phyloP scores from a whole-genome alignment of 2,797 vertebrate genomes.

The Hemibagrus guttatus region DNA sequence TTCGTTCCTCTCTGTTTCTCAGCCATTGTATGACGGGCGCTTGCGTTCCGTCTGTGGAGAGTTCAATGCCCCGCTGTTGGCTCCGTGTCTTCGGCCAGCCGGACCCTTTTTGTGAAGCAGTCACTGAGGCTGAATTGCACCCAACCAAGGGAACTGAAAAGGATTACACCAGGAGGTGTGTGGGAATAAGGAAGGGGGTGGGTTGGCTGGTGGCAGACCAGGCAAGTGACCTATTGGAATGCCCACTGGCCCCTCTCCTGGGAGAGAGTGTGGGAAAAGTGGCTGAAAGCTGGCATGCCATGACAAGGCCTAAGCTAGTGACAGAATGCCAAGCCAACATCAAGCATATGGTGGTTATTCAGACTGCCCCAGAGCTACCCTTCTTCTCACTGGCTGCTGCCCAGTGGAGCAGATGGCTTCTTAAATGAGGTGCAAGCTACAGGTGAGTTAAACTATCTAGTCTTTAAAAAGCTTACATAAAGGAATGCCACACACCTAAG shows the following conservation, averaged over 20 bases:
- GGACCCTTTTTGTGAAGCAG: conserved; percentile 53
- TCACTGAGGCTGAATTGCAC: conserved; percentile 53
- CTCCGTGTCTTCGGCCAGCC: conserved; percentile 50
- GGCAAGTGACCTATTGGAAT: conserved; percentile 58
- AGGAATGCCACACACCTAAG: neutral
- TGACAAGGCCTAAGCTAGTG: conserved; percentile 50
- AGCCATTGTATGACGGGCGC: conserved; percentile 48
- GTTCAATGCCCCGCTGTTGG: conserved; percentile 47
- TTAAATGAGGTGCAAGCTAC: conserved; percentile 33
- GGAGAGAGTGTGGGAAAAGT: conserved; percentile 61
- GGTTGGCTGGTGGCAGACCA: conserved; percentile 54
- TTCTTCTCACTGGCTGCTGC: conserved; percentile 37
- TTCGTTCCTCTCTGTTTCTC: conserved; percentile 52
- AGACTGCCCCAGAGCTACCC: conserved; percentile 50
- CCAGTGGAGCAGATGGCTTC: conserved; percentile 51
- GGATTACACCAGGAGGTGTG: conserved; percentile 58
- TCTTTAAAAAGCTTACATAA: neutral
- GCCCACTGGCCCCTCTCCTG: conserved; percentile 50
- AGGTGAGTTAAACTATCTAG: conserved; percentile 41
- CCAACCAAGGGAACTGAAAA: conserved; percentile 55
- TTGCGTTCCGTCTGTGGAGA: conserved; percentile 33
- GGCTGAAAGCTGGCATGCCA: conserved; percentile 55
- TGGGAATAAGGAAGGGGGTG: conserved; percentile 38
- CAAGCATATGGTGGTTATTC: conserved; percentile 61
- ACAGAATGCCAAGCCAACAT: conserved; percentile 55